Evolutionary conservation across 2,113 vertebrate genomes (phyloP).

Genomic region (Plestiodon gilberti): DNA sequence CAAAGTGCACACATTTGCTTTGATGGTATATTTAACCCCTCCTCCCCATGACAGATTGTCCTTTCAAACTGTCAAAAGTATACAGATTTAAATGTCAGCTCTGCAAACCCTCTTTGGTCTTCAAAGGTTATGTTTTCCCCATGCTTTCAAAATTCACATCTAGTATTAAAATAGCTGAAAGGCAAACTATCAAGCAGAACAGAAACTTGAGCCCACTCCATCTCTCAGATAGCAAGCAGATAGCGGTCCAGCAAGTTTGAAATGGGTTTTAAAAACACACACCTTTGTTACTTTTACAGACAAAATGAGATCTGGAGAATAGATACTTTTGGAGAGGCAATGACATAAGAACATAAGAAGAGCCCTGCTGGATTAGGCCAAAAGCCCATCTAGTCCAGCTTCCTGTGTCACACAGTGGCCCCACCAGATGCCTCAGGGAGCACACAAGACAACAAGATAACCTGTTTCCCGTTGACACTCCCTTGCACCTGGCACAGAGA

Average conservation of each 20-base stretch:
- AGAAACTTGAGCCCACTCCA: accelerated
- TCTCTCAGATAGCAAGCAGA: accelerated
- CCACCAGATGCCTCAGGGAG: too few relatives aligned
- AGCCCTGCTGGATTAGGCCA: too few relatives aligned
- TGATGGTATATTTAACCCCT: constrained; percentile 22
- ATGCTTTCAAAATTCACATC: constrained; percentile 37
- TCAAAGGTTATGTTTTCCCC: constrained; percentile 52
- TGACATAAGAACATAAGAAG: too few relatives aligned
- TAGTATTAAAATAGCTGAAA: constrained; percentile 25
- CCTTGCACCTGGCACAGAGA: too few relatives aligned
- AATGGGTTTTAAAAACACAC: neutral
- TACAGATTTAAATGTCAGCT: constrained; percentile 55
- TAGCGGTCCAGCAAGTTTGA: accelerated
- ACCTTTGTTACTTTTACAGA: accelerated
- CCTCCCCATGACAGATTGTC: too few relatives aligned
- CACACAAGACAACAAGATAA: too few relatives aligned
- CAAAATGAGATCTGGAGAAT: accelerated
- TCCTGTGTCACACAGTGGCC: too few relatives aligned
- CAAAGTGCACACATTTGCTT: neutral
- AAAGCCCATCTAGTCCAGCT: too few relatives aligned
- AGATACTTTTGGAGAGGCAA: accelerated
- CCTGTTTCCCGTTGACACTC: too few relatives aligned
- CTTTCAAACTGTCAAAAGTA: neutral
- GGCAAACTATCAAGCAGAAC: accelerated
- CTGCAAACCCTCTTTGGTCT: constrained; percentile 40